phyloP scores from a whole-genome alignment of 2,888 invertebrate species.

The Ophion ellenae region DNA sequence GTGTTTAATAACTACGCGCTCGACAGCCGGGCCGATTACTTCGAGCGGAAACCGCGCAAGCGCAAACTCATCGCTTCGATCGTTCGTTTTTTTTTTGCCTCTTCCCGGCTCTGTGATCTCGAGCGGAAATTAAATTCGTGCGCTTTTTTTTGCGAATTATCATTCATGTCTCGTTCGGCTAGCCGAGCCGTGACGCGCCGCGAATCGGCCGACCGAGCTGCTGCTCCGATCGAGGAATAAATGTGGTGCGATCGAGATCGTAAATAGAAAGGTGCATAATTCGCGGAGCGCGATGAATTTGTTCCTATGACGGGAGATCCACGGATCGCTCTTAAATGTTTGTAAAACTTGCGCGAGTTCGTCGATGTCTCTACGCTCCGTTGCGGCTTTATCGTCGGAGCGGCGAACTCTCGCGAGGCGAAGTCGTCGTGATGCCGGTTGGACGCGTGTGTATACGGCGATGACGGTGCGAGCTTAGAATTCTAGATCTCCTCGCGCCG shows the following conservation, averaged over 20 bases:
- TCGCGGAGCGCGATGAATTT: background rate
- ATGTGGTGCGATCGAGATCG: constrained; percentile 4
- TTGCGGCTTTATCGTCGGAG: constrained; percentile 32
- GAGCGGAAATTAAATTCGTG: background rate
- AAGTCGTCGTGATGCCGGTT: constrained; percentile 45
- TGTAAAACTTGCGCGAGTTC: constrained; percentile 7
- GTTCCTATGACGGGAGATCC: background rate
- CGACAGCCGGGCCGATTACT: constrained; percentile 35
- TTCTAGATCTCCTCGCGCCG: constrained; percentile 57
- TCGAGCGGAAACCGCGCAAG: constrained; percentile 5
- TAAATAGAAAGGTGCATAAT: constrained; percentile 2
- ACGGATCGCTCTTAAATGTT: constrained; percentile 25
- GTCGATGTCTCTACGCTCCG: constrained; percentile 7
- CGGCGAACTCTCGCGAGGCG: constrained; percentile 10
- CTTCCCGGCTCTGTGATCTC: constrained; percentile 2
- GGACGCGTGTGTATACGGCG: constrained; percentile 40
- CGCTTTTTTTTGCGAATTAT: background rate
- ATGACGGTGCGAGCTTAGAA: constrained; percentile 60
- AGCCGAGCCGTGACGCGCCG: constrained; percentile 20
- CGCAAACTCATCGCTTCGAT: constrained; percentile 15
- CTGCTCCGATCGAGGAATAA: constrained; percentile 1
- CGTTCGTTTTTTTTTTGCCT: background rate
- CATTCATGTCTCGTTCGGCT: constrained; percentile 34
- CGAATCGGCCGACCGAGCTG: constrained; percentile 19
- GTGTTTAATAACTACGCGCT: constrained; percentile 45